Conservation (phyloP, 1,140 invertebrate species). For the Ericerus pela region DNA sequence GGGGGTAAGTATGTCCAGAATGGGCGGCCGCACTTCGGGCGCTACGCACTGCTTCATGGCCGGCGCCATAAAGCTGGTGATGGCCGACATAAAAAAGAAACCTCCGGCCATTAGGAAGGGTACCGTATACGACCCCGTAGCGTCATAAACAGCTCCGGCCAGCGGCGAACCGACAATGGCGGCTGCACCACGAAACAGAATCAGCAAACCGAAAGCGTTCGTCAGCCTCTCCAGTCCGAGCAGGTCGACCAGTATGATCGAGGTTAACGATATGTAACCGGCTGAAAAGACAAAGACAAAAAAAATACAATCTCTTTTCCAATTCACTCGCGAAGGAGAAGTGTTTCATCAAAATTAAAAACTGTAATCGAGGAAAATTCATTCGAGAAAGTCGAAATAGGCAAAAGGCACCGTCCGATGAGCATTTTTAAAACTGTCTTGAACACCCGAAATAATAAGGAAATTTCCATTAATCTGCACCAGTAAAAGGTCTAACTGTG, state of each 20-base stretch:
- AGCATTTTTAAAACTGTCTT: too few relatives aligned
- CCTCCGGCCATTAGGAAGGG: conserved; percentile 85
- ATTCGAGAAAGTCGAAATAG: too few relatives aligned
- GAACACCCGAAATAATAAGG: too few relatives aligned
- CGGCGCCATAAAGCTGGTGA: conserved; percentile 72
- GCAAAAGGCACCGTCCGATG: too few relatives aligned
- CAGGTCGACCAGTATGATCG: conserved; percentile 91
- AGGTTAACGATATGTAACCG: conserved; percentile 92
- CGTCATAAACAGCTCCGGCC: conserved; percentile 75
- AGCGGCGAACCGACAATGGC: conserved; percentile 70
- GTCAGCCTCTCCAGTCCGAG: conserved; percentile 89
- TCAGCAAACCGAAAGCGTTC: conserved; percentile 89
- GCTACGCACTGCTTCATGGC: conserved; percentile 43
- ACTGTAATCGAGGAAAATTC: background rate
- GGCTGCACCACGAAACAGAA: conserved; percentile 83
- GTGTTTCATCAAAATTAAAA: background rate
- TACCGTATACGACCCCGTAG: conserved; percentile 65
- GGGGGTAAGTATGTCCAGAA: conserved; percentile 54
- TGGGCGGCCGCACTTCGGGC: conserved; percentile 37
- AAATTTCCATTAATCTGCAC: too few relatives aligned
- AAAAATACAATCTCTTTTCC: background rate
- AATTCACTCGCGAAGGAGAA: background rate
- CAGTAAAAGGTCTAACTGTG: too few relatives aligned
- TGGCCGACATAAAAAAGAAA: conserved; percentile 69
- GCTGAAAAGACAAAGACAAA: conserved; percentile 44